Evolutionary conservation across 1,140 invertebrate species (phyloP), one percentile per base, ranked within the genome.

Genomic region (Globodera rostochiensis): DNA sequence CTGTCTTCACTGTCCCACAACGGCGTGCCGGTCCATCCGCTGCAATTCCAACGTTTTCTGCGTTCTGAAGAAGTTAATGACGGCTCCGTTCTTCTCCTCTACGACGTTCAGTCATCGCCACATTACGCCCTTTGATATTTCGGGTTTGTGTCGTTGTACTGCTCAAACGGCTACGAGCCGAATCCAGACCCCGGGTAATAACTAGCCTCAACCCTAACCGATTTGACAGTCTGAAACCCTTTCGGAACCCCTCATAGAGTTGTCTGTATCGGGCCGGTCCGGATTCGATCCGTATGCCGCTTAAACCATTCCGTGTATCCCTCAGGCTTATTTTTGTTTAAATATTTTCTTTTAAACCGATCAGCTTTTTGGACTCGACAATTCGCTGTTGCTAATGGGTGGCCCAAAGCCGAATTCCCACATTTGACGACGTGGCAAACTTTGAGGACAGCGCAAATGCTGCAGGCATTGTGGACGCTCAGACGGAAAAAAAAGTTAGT

Each of bases 11-110:
- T 89, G 19, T 82, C 80, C 71, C 88, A 90, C 80, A 80, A 78
- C 74, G 87, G 88, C 50, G 88, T 89, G 45, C 88, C 88, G 45
- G 88, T 89, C 7, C 88, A 89, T 84, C 88, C 88, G 57, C 84
- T 89, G 19, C 88, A 90, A 79, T 89, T 89, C 80, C 88, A 89
- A 80, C 75, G 85, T 60, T 86, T 83, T 69, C 70, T 88, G 11
- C 82, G 88, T 66, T 87, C 86, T 67, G 81, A 86, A 9, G 88
- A 87, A 73, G 84, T 89, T 21, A 88, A 89, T 79, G 25, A 70
- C 15, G 86, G 87, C 71, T 90, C 88, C 46, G 84, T 87, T 71
- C 77, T 89, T 15, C 75, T 89, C 66, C 47, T 89, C 9, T 89
- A 89, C 74, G 87, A 89, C 75, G 80, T 81, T 75, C 85, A 87